A percentile compares a stretch with the other conserved stretches of the same genome.
These are phyloP conservation scores for Nezara viridula DNA, from an alignment of 2,888 invertebrate genomes.

Conservation along the genomic window DNA sequence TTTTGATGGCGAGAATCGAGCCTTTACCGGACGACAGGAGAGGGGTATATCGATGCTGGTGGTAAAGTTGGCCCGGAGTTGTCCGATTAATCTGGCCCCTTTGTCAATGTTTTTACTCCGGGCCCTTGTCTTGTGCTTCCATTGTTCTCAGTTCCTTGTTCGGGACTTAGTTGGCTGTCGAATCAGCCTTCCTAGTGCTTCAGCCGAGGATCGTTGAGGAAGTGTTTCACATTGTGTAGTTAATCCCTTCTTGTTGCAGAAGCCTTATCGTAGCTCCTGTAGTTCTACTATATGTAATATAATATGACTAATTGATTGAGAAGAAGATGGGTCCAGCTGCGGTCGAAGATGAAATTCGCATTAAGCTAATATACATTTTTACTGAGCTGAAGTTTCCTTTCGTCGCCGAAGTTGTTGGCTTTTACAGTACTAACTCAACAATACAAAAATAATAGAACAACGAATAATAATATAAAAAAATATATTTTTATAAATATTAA, in stretches of 20 bases:
- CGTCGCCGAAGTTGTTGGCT: too few relatives aligned
- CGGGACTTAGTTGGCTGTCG: not conserved
- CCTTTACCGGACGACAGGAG: not conserved
- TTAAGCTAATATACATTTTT: too few relatives aligned
- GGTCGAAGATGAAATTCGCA: too few relatives aligned
- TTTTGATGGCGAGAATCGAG: not conserved
- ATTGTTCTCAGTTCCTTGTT: slow-evolving; percentile 13
- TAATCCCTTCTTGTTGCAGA: not conserved
- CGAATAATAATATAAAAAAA: too few relatives aligned
- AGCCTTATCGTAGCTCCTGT: not conserved
- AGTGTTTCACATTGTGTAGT: not conserved
- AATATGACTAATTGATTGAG: too few relatives aligned
- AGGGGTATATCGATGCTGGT: not conserved
- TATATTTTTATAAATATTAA: too few relatives aligned
- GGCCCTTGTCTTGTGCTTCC: not conserved
- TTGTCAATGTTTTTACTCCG: slow-evolving; percentile 42
- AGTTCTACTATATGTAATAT: not conserved
- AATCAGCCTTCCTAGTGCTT: not conserved
- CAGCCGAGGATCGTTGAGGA: too few relatives aligned
- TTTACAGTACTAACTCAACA: too few relatives aligned
- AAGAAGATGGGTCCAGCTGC: not conserved
- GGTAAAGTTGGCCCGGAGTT: not conserved
- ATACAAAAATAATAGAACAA: too few relatives aligned
- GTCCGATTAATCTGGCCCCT: slow-evolving; percentile 7
- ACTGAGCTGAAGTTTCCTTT: too few relatives aligned